Percentiles rank a stretch among this genome's conserved stretches.
Conservation (phyloP, 2,888 invertebrate genomes). For the Coelogynopora nodosa region DNA sequence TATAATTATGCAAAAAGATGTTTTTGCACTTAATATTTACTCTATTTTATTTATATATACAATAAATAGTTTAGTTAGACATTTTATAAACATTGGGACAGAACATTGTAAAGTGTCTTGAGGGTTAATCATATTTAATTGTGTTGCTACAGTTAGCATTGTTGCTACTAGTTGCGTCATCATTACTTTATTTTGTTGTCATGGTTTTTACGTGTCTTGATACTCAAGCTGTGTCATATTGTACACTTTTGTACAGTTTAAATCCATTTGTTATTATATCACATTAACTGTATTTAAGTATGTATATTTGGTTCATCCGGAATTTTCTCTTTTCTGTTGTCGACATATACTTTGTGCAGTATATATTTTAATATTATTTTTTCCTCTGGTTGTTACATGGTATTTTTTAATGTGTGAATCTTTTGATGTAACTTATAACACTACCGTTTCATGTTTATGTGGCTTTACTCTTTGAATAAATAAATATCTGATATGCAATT, state of each 20-base stretch:
- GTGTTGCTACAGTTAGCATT: neutral
- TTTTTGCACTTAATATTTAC: too few species aligned
- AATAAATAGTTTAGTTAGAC: neutral
- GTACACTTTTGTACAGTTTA: neutral
- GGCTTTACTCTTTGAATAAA: neutral
- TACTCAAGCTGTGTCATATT: neutral
- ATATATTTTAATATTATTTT: neutral
- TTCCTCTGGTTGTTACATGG: neutral
- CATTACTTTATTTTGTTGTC: too few species aligned
- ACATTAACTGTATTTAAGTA: neutral
- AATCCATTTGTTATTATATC: neutral
- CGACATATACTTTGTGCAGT: neutral
- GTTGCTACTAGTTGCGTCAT: neutral
- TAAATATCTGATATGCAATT: neutral
- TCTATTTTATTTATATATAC: too few species aligned
- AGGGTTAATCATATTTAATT: neutral
- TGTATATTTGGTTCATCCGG: neutral
- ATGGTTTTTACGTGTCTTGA: neutral
- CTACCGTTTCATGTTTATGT: neutral
- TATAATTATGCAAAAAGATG: too few species aligned
- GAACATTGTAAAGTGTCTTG: neutral
- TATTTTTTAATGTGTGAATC: neutral
- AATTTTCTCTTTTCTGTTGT: neutral
- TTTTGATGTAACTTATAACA: neutral
- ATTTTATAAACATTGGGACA: neutral